Evolutionary conservation across 2,888 invertebrate genomes (phyloP).

Genomic region (Agonopterix alstromeriana): DNA sequence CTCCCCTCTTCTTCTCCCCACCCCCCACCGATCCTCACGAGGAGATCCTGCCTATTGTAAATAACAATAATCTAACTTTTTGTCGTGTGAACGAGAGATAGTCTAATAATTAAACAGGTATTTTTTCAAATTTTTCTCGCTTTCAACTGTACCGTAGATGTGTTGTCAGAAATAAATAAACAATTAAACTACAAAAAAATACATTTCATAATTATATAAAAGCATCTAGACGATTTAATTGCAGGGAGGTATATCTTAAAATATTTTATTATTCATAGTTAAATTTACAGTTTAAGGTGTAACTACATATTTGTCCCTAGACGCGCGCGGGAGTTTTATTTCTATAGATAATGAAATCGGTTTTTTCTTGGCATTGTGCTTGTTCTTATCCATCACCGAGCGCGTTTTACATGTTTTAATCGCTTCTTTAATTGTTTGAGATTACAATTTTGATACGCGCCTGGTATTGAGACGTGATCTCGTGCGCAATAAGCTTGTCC

Average conservation of each 20-base stretch:
- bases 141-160: constrained; percentile 76
- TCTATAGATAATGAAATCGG: constrained; percentile 41
- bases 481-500: constrained; percentile 34
- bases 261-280: constrained; percentile 73
- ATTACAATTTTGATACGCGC: constrained; percentile 23
- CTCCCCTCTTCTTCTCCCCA: constrained; percentile 20
- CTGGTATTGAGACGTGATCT: constrained; percentile 23
- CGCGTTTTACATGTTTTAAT: constrained; percentile 40
- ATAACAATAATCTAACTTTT: constrained; percentile 71
- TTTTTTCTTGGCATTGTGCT: constrained; percentile 33
- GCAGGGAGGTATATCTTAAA: constrained; percentile 72
- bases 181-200: constrained; percentile 68
- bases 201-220: constrained; percentile 69
- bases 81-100: constrained; percentile 75
- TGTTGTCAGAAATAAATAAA: constrained; percentile 70
- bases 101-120: constrained; percentile 70
- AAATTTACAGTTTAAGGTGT: constrained; percentile 64
- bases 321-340: constrained; percentile 44
- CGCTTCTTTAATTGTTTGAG: constrained; percentile 31
- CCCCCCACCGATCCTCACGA: constrained; percentile 23
- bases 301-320: constrained; percentile 45
- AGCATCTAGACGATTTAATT: constrained; percentile 70
- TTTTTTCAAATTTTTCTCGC: constrained; percentile 76
- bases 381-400: constrained; percentile 23
- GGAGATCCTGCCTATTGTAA: constrained; percentile 66